Evolutionary conservation across 2,797 vertebrate genomes (phyloP), one percentile per base, ranked within the genome.

Genomic region (Remorina albescens): DNA sequence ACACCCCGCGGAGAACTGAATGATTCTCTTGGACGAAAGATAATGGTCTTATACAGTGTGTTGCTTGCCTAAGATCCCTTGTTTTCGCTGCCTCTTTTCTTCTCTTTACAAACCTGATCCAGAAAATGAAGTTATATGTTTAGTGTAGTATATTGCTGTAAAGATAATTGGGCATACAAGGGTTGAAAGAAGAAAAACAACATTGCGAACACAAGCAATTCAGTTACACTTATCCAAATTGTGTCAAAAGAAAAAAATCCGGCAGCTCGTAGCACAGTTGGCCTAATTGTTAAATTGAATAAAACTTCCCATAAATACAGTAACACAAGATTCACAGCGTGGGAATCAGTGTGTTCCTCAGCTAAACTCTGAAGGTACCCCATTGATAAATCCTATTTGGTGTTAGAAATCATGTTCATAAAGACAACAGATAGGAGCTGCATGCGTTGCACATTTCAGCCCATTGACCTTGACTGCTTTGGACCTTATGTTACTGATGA

Each of bases 1-100:
- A 90, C 89, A 84, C 87, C 92, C 90, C 76, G 78, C 76, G 53
- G 90, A 89, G 91, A 87, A 65, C 70, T 61, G 77, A 89, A 90
- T 91, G 89, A 91, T 81, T 83, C 86, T 86, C 84, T 59, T 86
- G 86, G 88, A 86, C 80, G 67, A 82, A 64, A 74, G 83, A 83
- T 90, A 88, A 91, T 91, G 83, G 78, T 78, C 81, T 89, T 61
- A 56, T 72, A 69, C 56, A 56, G 60, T 58, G 53, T 77, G 73
- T 65, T 34, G 50, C 76, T 67, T 56, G 60, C 57, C 74, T 78
- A 5, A 36, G 41, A 72, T 67, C 62, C 69, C 66, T 44, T 32
- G 64, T 55, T 32, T 34, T 73, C 25, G 25, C 44, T 66, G n/a
- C 21, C 30, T 63, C 12, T 71, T 23, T 57, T 57, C 25, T 23